A percentile compares a stretch with the other conserved stretches of the same genome.
Evolutionary conservation across 2,113 vertebrate species (phyloP).

Genomic region (Chloropsis hardwickii): DNA sequence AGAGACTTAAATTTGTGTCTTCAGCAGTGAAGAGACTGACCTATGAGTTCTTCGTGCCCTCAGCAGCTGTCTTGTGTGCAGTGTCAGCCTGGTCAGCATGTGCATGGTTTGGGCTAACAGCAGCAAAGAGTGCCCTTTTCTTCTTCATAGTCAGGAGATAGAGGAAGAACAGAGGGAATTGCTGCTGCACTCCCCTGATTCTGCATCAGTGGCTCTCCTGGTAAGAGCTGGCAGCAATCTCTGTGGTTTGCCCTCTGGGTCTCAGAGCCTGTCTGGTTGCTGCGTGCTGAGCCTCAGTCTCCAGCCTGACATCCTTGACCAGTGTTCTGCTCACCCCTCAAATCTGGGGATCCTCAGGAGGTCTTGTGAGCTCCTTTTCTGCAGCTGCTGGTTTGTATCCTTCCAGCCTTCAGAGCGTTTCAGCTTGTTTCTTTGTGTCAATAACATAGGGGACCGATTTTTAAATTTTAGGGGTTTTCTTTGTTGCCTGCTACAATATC

Average conservation of each 20-base stretch:
- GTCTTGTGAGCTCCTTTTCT: neutral
- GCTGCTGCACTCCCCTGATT: neutral
- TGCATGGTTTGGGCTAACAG: neutral
- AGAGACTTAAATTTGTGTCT: neutral
- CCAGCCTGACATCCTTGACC: neutral
- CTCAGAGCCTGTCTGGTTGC: neutral
- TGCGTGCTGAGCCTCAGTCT: neutral
- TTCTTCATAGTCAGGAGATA: neutral
- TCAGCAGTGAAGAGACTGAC: neutral
- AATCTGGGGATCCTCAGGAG: neutral
- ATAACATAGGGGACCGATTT: neutral
- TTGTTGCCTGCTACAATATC: neutral
- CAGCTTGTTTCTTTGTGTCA: neutral
- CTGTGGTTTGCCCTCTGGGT: neutral
- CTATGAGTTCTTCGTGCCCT: fast-evolving
- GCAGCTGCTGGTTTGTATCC: neutral
- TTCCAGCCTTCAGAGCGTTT: neutral
- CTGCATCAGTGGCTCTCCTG: neutral
- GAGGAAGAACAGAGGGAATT: neutral
- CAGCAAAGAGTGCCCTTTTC: neutral
- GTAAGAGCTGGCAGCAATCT: neutral
- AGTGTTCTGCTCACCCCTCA: neutral
- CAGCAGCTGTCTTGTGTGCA: neutral
- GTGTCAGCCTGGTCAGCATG: neutral
- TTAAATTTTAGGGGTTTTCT: neutral